Percentiles rank a stretch among this genome's conserved stretches.
Evolutionary conservation across 2,113 vertebrate species (phyloP).

Genomic region (Buteo buteo): DNA sequence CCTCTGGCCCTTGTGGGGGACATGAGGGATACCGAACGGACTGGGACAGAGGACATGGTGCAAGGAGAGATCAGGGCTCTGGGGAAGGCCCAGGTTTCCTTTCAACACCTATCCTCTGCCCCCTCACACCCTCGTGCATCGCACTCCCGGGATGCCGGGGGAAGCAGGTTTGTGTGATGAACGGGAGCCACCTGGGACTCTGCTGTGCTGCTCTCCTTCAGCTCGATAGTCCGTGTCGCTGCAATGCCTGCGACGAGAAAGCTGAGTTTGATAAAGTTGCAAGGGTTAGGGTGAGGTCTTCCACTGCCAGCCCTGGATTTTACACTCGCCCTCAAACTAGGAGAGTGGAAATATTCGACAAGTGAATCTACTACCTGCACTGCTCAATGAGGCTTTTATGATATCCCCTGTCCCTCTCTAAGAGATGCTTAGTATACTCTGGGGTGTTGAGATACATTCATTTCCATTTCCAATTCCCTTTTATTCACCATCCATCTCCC

Average conservation of each 20-base stretch:
- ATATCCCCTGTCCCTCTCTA: neutral
- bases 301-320: neutral
- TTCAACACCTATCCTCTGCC: neutral
- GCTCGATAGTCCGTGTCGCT: neutral
- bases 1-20: neutral
- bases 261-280: neutral
- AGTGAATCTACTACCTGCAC: conserved; percentile 26
- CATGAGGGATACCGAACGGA: accelerated
- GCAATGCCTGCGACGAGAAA: neutral
- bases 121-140: neutral
- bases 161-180: neutral
- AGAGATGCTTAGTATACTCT: neutral
- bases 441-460: conserved; percentile 1
- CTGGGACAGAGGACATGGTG: neutral
- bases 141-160: accelerated
- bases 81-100: neutral
- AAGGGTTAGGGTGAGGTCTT: neutral
- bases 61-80: neutral
- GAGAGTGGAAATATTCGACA: neutral
- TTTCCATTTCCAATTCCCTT: conserved; percentile 38
- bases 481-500: neutral
- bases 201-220: neutral
- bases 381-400: conserved; percentile 34
- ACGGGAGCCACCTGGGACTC: accelerated
- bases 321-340: neutral